Evolutionary conservation across 2,797 vertebrate genomes (phyloP).

Genomic region (Podarcis siculus): DNA sequence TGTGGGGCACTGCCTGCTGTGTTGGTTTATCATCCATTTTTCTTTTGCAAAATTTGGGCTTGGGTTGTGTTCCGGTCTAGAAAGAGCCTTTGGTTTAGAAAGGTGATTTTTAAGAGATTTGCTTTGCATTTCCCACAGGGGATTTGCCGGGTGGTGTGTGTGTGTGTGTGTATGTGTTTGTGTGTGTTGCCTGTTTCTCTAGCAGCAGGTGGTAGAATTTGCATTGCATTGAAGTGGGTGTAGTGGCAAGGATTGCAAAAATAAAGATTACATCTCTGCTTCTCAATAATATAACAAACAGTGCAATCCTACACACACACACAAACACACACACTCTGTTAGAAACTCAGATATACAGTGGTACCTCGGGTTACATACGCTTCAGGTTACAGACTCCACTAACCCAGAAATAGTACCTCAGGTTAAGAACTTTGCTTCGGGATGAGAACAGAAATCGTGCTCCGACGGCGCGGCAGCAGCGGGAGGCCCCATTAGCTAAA

Average conservation of each 20-base stretch:
- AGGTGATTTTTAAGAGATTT: conserved; percentile 28
- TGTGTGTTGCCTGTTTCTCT: conserved; percentile 14
- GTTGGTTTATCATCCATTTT: neutral
- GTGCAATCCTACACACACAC: neutral
- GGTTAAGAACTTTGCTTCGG: too few species aligned
- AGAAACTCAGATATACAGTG: too few species aligned
- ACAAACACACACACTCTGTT: too few species aligned
- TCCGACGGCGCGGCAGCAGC: too few species aligned
- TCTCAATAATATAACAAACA: neutral
- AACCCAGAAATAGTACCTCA: too few species aligned
- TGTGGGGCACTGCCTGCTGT: neutral
- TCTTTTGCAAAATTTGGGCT: neutral
- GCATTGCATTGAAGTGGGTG: conserved; percentile 57
- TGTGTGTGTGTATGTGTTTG: too few species aligned
- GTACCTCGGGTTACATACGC: too few species aligned
- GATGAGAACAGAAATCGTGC: too few species aligned
- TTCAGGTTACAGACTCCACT: too few species aligned
- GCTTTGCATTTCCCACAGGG: conserved; percentile 25
- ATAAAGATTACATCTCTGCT: neutral
- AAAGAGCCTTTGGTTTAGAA: conserved; percentile 35
- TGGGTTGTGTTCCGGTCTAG: neutral
- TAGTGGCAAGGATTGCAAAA: neutral
- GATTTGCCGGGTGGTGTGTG: neutral
- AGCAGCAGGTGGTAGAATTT: conserved; percentile 54
- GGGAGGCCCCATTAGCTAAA: too few species aligned